phyloP scores from a whole-genome alignment of 2,797 vertebrate species.

The Labeo calbasu region DNA sequence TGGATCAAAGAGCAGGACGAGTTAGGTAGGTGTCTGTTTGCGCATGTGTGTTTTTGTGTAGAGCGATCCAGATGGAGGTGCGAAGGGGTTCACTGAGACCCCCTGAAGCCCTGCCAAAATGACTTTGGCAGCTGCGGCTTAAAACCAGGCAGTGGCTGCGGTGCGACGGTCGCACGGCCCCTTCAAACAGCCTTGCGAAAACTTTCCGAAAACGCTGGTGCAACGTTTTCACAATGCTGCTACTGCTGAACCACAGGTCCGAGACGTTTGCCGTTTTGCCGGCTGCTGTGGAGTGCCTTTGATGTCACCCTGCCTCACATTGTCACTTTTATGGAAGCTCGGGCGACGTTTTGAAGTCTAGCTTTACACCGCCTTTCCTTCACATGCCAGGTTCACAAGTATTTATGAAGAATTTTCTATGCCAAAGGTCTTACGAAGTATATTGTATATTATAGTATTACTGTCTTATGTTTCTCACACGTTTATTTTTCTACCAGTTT shows the following conservation, averaged over 20 bases:
- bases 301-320: slow-evolving; percentile 33
- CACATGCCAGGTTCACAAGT: slow-evolving; percentile 45
- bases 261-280: slow-evolving; percentile 26
- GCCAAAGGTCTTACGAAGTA: slow-evolving; percentile 61
- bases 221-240: slow-evolving; percentile 42
- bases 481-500: slow-evolving; percentile 74
- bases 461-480: slow-evolving; percentile 38
- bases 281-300: slow-evolving; percentile 52
- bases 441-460: slow-evolving; percentile 23
- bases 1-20: slow-evolving; percentile 48
- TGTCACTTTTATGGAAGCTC: slow-evolving; percentile 52
- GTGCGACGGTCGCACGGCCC: background rate
- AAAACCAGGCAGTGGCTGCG: slow-evolving; percentile 27
- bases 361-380: slow-evolving; percentile 35
- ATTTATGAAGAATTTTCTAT: slow-evolving; percentile 43
- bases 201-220: slow-evolving; percentile 34
- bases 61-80: slow-evolving; percentile 63
- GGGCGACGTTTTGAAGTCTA: slow-evolving; percentile 43
- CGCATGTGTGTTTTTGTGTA: slow-evolving; percentile 46
- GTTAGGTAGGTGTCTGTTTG: slow-evolving; percentile 44
- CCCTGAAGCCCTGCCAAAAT: slow-evolving; percentile 62
- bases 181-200: background rate
- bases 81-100: slow-evolving; percentile 38
- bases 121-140: slow-evolving; percentile 64
- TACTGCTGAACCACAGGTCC: background rate